A percentile compares a stretch with the other conserved stretches of the same genome.
Conservation (phyloP, 2,888 invertebrate species). For the Athalia circularis region DNA sequence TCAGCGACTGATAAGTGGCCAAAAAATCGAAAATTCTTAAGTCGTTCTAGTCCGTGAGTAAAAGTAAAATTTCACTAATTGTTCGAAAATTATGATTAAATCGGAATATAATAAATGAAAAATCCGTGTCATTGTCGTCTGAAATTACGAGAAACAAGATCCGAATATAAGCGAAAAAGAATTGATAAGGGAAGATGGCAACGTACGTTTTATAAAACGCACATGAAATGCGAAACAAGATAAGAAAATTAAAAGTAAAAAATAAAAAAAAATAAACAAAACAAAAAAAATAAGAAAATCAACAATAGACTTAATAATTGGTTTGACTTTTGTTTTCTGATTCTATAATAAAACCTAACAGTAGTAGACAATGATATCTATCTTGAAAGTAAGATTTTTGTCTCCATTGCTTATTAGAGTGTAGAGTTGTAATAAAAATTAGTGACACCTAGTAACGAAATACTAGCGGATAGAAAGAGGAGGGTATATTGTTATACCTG, state of each 20-base stretch:
- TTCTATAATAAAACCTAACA: conserved; percentile 51
- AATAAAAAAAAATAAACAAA: conserved; percentile 11
- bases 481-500: conserved; percentile 37
- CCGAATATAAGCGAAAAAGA: neutral
- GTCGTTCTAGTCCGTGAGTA: conserved; percentile 37
- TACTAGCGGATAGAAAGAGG: conserved; percentile 10
- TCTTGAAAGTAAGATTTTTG: conserved; percentile 59
- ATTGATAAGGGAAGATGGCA: conserved; percentile 10
- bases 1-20: conserved; percentile 26
- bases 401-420: conserved; percentile 57
- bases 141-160: neutral
- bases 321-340: conserved; percentile 50
- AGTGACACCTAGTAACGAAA: conserved; percentile 37
- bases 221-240: conserved; percentile 30
- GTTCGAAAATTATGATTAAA: conserved; percentile 3
- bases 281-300: conserved; percentile 23
- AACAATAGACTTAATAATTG: conserved; percentile 32
- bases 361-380: conserved; percentile 48
- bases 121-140: conserved; percentile 28
- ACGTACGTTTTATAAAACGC: conserved; percentile 45
- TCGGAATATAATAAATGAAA: conserved; percentile 8
- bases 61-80: neutral
- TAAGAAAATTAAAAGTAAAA: conserved; percentile 20
- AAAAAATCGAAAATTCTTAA: conserved; percentile 20
- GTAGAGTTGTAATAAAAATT: conserved; percentile 48